These are phyloP conservation scores for Ctenomys sociabilis DNA, from an alignment of 2,113 vertebrate species.

Conservation along the genomic window DNA sequence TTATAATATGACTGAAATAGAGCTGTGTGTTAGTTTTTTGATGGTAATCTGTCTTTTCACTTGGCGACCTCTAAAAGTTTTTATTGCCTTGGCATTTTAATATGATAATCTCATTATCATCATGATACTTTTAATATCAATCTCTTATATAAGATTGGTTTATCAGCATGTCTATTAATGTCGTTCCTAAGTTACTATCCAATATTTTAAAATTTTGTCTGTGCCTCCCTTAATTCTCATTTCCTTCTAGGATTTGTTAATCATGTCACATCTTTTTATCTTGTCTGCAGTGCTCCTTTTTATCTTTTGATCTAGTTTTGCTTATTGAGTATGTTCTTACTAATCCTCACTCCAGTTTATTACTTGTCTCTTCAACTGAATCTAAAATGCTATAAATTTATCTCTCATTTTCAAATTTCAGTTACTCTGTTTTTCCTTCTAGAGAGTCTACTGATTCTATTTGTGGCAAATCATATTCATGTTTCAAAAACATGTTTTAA, in stretches of 20 bases:
- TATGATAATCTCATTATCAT: neutral
- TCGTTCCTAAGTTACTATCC: neutral
- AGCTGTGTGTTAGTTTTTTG: neutral
- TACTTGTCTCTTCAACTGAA: neutral
- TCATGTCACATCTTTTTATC: rapidly evolving
- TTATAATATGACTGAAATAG: neutral
- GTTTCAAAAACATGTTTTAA: neutral
- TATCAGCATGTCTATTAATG: neutral
- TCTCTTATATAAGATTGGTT: neutral
- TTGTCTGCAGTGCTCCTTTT: neutral
- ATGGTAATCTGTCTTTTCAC: neutral
- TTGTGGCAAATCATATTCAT: neutral
- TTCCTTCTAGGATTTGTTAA: neutral
- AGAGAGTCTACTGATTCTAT: neutral
- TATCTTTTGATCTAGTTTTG: neutral
- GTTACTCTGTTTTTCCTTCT: neutral
- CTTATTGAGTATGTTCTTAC: neutral
- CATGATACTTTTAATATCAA: neutral
- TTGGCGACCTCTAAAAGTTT: neutral
- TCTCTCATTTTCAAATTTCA: neutral
- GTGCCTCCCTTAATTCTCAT: neutral
- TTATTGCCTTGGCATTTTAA: neutral
- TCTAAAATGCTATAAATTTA: neutral
- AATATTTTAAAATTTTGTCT: neutral
- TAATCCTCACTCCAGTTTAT: neutral